Conservation (phyloP, 2,888 invertebrate genomes). For the Volucella inanis region DNA sequence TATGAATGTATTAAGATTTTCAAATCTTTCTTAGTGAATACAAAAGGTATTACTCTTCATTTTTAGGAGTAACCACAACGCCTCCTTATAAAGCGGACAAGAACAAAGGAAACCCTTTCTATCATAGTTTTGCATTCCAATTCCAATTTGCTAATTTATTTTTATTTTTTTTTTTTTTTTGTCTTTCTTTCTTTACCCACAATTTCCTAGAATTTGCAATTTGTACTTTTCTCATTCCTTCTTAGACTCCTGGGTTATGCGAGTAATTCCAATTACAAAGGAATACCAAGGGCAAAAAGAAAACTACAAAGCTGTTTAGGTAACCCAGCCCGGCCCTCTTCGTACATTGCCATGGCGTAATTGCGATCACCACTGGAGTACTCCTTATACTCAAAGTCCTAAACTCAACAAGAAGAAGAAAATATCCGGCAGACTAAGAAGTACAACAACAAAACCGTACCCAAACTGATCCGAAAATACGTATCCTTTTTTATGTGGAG, state of each 20-base stretch:
- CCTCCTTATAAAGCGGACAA: too few species aligned
- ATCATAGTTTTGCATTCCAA: slow-evolving; percentile 9
- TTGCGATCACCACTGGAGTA: slow-evolving; percentile 14
- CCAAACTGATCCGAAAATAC: neutral
- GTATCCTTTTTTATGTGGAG: slow-evolving; percentile 31
- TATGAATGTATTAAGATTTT: too few species aligned
- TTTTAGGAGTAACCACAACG: neutral
- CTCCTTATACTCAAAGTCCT: neutral
- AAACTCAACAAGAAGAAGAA: neutral
- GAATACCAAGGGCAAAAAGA: neutral
- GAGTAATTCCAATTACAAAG: neutral
- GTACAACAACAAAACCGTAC: slow-evolving; percentile 7
- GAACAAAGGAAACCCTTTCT: neutral
- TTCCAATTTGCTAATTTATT: slow-evolving; percentile 5
- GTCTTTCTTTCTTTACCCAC: neutral
- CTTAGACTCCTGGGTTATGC: neutral
- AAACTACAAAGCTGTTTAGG: neutral
- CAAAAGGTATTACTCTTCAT: neutral
- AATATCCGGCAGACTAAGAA: slow-evolving; percentile 38
- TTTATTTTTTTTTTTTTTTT: slow-evolving; percentile 1
- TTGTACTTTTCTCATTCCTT: neutral
- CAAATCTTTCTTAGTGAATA: too few species aligned
- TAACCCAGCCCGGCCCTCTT: too few species aligned
- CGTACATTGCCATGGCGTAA: neutral
- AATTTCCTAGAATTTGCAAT: slow-evolving; percentile 10